Evolutionary conservation across 1,140 invertebrate genomes (phyloP).

Genomic region (Bombus vancouverensis): DNA sequence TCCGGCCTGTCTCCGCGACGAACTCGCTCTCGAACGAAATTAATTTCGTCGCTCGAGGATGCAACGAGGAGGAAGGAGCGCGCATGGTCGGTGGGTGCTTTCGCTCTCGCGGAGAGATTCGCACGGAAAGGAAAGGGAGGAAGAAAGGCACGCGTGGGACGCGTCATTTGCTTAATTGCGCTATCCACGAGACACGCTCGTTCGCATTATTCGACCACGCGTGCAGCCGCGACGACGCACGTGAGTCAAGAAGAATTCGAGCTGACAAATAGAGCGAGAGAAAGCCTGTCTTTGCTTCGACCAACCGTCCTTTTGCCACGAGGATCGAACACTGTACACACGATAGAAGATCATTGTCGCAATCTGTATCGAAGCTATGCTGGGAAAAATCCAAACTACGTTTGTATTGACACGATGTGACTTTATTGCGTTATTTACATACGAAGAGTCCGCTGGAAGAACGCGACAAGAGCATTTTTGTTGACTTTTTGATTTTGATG

Average conservation of each 20-base stretch:
- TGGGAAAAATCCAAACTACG: too few relatives aligned
- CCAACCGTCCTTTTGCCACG: too few relatives aligned
- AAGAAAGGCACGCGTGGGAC: conserved; percentile 59
- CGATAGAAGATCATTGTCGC: too few relatives aligned
- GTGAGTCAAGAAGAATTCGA: neutral
- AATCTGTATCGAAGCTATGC: too few relatives aligned
- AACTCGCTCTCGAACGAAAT: conserved; percentile 4
- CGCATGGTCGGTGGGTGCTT: neutral
- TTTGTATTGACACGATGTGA: too few relatives aligned
- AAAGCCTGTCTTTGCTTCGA: too few relatives aligned
- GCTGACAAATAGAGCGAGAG: neutral
- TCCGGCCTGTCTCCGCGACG: neutral
- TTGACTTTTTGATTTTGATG: too few relatives aligned
- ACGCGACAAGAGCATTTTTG: too few relatives aligned
- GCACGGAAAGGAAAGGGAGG: neutral
- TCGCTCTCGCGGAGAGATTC: neutral
- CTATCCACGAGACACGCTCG: conserved; percentile 58
- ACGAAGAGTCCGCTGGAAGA: too few relatives aligned
- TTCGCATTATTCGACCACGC: conserved; percentile 62
- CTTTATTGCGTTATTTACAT: too few relatives aligned
- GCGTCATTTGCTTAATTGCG: conserved; percentile 72
- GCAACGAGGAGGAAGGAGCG: neutral
- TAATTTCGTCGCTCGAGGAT: conserved; percentile 9
- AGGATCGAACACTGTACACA: too few relatives aligned
- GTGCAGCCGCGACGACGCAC: conserved; percentile 48